Evolutionary conservation across 2,797 vertebrate genomes (phyloP), one percentile per base, ranked within the genome.

Genomic region (Cirrhinus mrigala): DNA sequence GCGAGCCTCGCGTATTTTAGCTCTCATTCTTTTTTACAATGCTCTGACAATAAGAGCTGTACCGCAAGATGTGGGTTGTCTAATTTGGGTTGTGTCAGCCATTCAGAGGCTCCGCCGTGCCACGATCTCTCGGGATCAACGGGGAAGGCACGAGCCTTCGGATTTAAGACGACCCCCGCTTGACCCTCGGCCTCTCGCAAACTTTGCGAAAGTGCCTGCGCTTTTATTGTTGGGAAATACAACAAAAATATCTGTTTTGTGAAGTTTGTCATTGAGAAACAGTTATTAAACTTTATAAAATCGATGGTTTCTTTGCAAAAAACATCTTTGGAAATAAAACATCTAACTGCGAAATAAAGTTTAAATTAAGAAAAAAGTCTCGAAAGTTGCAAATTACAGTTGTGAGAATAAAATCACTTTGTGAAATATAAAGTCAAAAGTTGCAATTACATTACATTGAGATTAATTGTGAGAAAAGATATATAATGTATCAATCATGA

Each of bases 1-100:
- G 93, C 94, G 95, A 97, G 96, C 93, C 93, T 93, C 93, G 93
- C 94, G 92, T 94, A 95, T 95, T 95, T 96, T 96, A 95, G 96
- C 95, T 94, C 94, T 92, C 86, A 86, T 93, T 96, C 96, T 95
- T 95, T 95, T 96, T 96, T 93, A 92, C 94, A 94, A 94, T 93
- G 91, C 94, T 95, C 94, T 95, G 95, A 96, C 94, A 96, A 94
- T 95, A 91, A 95, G 92, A 94, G 94, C 93, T 91, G 90, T 92
- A 92, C 89, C 92, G 93, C 92, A 94, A 93, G 91, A 94, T 96
- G 95, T 92, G 93, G 91, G 92, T 92, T 95, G 93, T 94, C 93
- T 95, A 96, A 95, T 96, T 92, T 88, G 87, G 88, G 84, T 87
- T 94, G 93, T 94, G 93, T 93, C 94, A 94, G 94, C 94, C 94